A percentile compares a stretch with the other conserved stretches of the same genome.
phyloP scores from a whole-genome alignment of 2,888 invertebrate genomes.

The Pedicia rivosa region DNA sequence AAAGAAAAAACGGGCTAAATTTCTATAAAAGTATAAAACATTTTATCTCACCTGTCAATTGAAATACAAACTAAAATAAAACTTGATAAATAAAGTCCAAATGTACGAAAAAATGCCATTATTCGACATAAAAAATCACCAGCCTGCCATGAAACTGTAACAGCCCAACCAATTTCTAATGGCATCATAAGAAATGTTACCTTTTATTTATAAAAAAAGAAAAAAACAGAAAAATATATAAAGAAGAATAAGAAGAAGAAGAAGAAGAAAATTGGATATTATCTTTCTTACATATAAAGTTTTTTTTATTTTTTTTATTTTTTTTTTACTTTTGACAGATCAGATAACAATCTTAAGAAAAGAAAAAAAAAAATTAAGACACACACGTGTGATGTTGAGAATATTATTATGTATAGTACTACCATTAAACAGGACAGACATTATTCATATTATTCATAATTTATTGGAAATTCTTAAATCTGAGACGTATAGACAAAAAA shows the following conservation, averaged over 20 bases:
- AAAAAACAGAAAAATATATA: constrained; percentile 9
- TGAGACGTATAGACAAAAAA: too few relatives aligned
- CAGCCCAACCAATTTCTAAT: constrained; percentile 75
- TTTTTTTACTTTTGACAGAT: too few relatives aligned
- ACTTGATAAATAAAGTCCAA: constrained; percentile 74
- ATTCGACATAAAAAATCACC: constrained; percentile 72
- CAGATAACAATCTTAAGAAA: too few relatives aligned
- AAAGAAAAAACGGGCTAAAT: neutral
- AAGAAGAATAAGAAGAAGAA: neutral
- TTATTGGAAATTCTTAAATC: too few relatives aligned
- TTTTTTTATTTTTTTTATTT: too few relatives aligned
- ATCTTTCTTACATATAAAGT: too few relatives aligned
- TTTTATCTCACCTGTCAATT: constrained; percentile 50
- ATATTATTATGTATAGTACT: too few relatives aligned
- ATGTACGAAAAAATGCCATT: constrained; percentile 75
- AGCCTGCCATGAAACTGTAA: constrained; percentile 72
- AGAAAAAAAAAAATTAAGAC: too few relatives aligned
- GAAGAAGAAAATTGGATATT: too few relatives aligned
- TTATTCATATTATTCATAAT: too few relatives aligned
- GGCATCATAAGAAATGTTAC: constrained; percentile 77
- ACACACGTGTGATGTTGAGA: too few relatives aligned
- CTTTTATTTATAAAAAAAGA: constrained; percentile 1
- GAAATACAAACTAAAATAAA: constrained; percentile 82
- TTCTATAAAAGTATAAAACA: neutral
- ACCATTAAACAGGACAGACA: too few relatives aligned